Percentiles rank a stretch among this genome's conserved stretches.
These are phyloP conservation scores for Gambelia wislizenii DNA, from an alignment of 2,797 vertebrate genomes.

Conservation along the genomic window DNA sequence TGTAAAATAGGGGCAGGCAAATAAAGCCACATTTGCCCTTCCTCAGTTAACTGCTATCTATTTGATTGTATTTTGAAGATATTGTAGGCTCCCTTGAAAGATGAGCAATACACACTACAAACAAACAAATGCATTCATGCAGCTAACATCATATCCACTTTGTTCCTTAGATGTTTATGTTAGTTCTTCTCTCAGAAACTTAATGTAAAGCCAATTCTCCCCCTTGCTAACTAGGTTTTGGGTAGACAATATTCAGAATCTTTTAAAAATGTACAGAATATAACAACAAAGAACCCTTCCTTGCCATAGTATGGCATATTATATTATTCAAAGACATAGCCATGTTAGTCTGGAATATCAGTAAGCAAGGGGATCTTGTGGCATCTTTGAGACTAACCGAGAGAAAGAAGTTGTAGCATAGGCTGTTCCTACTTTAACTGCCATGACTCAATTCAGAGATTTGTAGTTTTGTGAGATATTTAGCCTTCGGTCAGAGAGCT, in stretches of 20 bases:
- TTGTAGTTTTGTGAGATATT: no score
- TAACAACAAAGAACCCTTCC: background rate
- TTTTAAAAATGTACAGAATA: background rate
- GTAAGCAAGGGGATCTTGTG: no score
- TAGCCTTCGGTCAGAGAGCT: no score
- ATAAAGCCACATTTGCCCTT: background rate
- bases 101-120: background rate
- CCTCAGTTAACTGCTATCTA: background rate
- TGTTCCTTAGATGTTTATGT: background rate
- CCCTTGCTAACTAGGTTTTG: background rate
- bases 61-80: constrained; percentile 2
- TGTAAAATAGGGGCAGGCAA: background rate
- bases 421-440: no score
- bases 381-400: no score
- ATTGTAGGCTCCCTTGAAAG: background rate
- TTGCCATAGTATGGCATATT: background rate
- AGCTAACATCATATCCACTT: background rate
- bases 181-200: background rate
- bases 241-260: background rate
- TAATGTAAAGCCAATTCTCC: background rate
- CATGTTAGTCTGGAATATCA: no score
- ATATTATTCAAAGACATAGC: no score
- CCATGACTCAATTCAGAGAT: no score
- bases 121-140: background rate
- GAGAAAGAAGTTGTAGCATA: no score